Conservation (phyloP, 2,888 invertebrate genomes). For the Pherbina coryleti region DNA sequence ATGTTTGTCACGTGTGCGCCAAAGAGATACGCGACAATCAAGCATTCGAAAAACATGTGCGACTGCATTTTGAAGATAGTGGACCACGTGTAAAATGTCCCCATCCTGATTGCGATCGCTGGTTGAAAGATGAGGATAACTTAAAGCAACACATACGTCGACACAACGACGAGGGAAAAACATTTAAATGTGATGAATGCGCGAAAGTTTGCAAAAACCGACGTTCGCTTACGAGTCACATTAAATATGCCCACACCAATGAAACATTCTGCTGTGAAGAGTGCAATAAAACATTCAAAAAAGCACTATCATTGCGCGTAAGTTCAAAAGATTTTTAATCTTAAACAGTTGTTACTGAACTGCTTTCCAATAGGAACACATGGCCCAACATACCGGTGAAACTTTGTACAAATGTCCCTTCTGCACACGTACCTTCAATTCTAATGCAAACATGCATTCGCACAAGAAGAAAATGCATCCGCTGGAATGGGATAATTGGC, state of each 20-base stretch:
- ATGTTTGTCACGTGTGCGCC: constrained; percentile 68
- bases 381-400: constrained; percentile 68
- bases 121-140: constrained; percentile 67
- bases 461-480: constrained; percentile 68
- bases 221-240: constrained; percentile 65
- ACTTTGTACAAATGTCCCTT: constrained; percentile 67
- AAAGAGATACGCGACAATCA: constrained; percentile 67
- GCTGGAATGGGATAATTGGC: constrained; percentile 62
- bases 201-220: constrained; percentile 65
- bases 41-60: constrained; percentile 66
- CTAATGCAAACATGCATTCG: constrained; percentile 68
- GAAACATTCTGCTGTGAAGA: constrained; percentile 61
- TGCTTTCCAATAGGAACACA: constrained; percentile 61
- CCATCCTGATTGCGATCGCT: constrained; percentile 66
- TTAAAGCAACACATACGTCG: constrained; percentile 65
- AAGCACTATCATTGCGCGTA: constrained; percentile 65
- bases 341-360: neutral
- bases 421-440: constrained; percentile 68
- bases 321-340: constrained; percentile 8
- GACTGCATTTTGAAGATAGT: constrained; percentile 64
- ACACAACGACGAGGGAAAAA: constrained; percentile 60
- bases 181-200: constrained; percentile 59
- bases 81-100: constrained; percentile 67
- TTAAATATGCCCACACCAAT: constrained; percentile 65
- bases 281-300: constrained; percentile 68